These are phyloP conservation scores for Trichosurus vulpecula DNA, from an alignment of 2,797 vertebrate genomes.

Conservation along the genomic window DNA sequence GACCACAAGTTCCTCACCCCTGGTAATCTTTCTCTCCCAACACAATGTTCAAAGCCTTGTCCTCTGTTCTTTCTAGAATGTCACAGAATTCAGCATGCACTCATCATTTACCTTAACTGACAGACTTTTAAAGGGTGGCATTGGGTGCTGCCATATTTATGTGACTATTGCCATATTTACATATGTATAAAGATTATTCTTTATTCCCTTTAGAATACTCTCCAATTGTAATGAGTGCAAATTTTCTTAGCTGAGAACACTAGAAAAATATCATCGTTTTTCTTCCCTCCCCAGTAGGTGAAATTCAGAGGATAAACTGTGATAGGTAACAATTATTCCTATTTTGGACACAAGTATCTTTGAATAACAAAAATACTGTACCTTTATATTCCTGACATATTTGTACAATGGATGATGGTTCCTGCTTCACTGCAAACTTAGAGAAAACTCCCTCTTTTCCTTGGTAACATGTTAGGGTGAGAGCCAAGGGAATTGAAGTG, in stretches of 20 bases:
- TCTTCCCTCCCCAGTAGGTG: neutral
- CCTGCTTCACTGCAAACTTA: neutral
- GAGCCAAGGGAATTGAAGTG: constrained; percentile 56
- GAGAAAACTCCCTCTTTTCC: constrained; percentile 2
- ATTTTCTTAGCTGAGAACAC: neutral
- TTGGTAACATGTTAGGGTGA: neutral
- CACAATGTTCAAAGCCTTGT: neutral
- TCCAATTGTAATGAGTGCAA: neutral
- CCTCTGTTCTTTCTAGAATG: neutral
- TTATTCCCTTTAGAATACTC: neutral
- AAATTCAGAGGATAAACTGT: neutral
- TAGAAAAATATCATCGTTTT: neutral
- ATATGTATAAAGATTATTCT: neutral
- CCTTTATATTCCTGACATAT: constrained; percentile 1
- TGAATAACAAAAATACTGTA: neutral
- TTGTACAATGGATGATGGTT: neutral
- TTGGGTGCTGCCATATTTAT: neutral
- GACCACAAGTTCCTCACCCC: no score
- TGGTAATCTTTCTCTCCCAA: neutral
- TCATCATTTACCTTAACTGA: neutral
- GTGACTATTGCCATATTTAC: neutral
- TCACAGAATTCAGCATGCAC: neutral
- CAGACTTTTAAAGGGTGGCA: neutral
- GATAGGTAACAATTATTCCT: neutral
- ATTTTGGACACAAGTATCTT: constrained; percentile 29